Base-by-base conservation (phyloP, 2,888 invertebrate species). In the Lypha dubia region DNA sequence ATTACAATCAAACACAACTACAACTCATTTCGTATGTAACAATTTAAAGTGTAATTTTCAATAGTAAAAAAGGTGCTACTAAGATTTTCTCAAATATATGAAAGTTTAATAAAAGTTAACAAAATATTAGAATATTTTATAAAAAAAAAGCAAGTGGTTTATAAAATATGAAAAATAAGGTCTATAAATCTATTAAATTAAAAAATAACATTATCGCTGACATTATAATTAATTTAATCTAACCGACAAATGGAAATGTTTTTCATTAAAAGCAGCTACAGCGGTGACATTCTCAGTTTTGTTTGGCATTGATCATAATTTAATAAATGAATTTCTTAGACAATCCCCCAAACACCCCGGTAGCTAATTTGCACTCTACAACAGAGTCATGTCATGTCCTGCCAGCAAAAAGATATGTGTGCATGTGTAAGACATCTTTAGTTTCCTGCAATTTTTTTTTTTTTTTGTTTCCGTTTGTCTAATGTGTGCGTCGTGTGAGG, bases 381-480 rank as follows among this genome's bases (percentile, higher is more conserved):
- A 51, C 51, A n/a, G 38, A 13, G 24, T 65, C 51, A 22, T 51
- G 28, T n/a, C n/a, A n/a, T n/a, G n/a, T n/a, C n/a, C n/a, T n/a
- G n/a, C n/a, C n/a, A n/a, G n/a, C n/a, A n/a, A n/a, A n/a, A 22
- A 35, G 49, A 35, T 24, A 41, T 38, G 35, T 22, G 20, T 58
- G 56, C 70, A 71, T 82, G 70, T 71, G 46, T 17, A 65, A 56
- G 38, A 68, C 70, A 71, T 70, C 63, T 49, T 81, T 65, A 63
- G 22, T 49, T 60, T 51, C 9, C 1, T 71, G 15, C 11, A 17
- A 17, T 22, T 20, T 28, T 44, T 65, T 28, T 22, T 20, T 28
- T 44, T 65, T 28, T 22, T 22, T 35, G 20, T 15, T 67, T 35
- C 15, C 15, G n/a, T 70, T 62, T 20, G 38, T 32, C 22, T 13